Conservation (phyloP, 2,888 invertebrate species). For the Euplexia lucipara region DNA sequence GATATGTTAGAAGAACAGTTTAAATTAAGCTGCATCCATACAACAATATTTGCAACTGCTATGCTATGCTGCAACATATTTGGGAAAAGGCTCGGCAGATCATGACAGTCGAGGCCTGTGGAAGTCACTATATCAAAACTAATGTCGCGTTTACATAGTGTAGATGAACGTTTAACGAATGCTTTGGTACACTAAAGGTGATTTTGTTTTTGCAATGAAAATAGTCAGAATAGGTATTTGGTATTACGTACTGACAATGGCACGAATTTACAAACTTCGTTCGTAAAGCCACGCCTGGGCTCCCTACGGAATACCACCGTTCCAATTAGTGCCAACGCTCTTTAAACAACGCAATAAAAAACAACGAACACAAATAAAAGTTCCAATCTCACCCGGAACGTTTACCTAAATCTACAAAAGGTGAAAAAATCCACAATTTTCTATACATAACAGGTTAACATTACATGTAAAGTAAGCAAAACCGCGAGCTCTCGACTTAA, state of each 20-base stretch:
- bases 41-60: too few relatives aligned
- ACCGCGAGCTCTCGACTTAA: constrained; percentile 65
- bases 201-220: background rate
- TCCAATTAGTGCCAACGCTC: constrained; percentile 51
- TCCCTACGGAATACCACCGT: constrained; percentile 26
- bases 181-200: background rate
- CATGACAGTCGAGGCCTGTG: too few relatives aligned
- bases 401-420: constrained; percentile 50
- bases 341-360: constrained; percentile 46
- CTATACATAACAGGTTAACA: constrained; percentile 41
- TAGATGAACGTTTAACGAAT: too few relatives aligned
- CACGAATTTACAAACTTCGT: constrained; percentile 11
- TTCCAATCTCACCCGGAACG: constrained; percentile 42
- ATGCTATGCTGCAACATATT: too few relatives aligned
- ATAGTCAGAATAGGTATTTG: background rate
- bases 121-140: too few relatives aligned
- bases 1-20: too few relatives aligned
- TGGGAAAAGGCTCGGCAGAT: too few relatives aligned
- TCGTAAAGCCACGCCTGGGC: background rate
- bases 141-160: too few relatives aligned
- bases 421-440: constrained; percentile 49
- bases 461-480: constrained; percentile 45
- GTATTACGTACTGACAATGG: constrained; percentile 3
- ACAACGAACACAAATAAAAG: constrained; percentile 47
- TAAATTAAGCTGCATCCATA: too few relatives aligned